These are phyloP conservation scores for Heterocephalus glaber DNA, from an alignment of 2,113 vertebrate genomes.

Conservation along the genomic window DNA sequence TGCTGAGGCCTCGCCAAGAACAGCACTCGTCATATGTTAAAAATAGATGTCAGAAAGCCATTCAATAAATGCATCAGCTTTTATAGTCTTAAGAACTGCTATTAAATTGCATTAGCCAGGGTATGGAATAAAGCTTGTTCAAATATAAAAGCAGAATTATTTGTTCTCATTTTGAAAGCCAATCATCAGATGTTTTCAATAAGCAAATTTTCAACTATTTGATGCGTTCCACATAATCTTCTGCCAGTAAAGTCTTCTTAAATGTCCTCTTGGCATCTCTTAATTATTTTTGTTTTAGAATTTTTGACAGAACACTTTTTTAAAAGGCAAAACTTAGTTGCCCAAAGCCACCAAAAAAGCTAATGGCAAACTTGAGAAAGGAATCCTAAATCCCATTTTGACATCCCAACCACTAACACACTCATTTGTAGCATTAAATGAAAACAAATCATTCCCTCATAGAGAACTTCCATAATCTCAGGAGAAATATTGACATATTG, in stretches of 20 bases:
- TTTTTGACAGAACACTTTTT: constrained; percentile 51
- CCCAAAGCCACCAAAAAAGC: constrained; percentile 29
- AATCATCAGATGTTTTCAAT: constrained; percentile 63
- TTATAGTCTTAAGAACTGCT: constrained; percentile 64
- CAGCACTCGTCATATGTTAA: constrained; percentile 55
- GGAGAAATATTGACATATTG: constrained; percentile 58
- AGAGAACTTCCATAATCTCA: constrained; percentile 54
- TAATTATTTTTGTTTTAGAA: constrained; percentile 45
- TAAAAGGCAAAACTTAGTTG: constrained; percentile 34
- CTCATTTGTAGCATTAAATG: constrained; percentile 42
- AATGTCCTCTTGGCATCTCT: constrained; percentile 39
- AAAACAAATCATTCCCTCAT: constrained; percentile 50
- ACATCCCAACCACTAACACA: constrained; percentile 27
- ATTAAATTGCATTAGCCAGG: constrained; percentile 48
- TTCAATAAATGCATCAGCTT: constrained; percentile 68
- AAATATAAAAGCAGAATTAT: constrained; percentile 64
- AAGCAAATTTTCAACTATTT: constrained; percentile 42
- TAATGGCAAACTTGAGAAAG: constrained; percentile 23
- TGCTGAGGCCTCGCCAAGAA: constrained; percentile 53
- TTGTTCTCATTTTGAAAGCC: constrained; percentile 52
- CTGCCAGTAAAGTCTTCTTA: constrained; percentile 56
- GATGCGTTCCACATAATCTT: constrained; percentile 4
- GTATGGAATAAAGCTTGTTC: constrained; percentile 37
- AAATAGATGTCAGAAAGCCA: constrained; percentile 71
- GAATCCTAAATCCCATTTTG: constrained; percentile 22